Evolutionary conservation across 2,888 invertebrate genomes (phyloP), one percentile per base, ranked within the genome.

Genomic region (Aleiodes leptofemur): DNA sequence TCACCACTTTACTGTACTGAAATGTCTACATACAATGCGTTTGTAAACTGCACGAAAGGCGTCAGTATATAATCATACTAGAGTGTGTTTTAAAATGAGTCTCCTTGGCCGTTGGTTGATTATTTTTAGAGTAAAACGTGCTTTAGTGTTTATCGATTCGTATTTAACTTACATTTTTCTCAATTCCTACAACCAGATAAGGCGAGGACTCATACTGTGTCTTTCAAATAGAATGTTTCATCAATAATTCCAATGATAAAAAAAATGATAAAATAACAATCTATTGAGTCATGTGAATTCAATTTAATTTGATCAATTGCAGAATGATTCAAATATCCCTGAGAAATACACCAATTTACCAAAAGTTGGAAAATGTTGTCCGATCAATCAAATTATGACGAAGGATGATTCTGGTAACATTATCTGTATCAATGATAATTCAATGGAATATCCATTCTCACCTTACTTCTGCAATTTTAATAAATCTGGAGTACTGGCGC

Each of bases 401-500:
- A 84, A 81, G 80, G 78, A 82, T 34, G 73, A 64, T 1, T 57
- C 61, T 11, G 72, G 73, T 0, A 50, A 55, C 0, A 77, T 82
- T 6, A 14, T 57, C 9, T 88, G 88, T 69, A 43, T 56, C 5
- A 48, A 38, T 6, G 74, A 69, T 6, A 71, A 73, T 9, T 77
- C 78, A 3, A 70, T 69, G 0, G 8, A 11, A 11, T 7, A 3
- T 1, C 16, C 53, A 61, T 93, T 92, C 83, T 91, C 91, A 57
- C 92, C 92, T 0, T 82, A 90, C 5, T 92, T 93, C 85, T 90
- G 90, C 80, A 89, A 91, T 38, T 91, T 90, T 72, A 92, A 92
- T 79, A 90, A 88, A 50, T 91, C 91, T 0, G 91, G 91, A 74
- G 89, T 91, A 74, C 90, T 90, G 84, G 61, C 79, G 0, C 85